phyloP scores from a whole-genome alignment of 2,113 vertebrate species.

The Herpetotheres cachinnans region DNA sequence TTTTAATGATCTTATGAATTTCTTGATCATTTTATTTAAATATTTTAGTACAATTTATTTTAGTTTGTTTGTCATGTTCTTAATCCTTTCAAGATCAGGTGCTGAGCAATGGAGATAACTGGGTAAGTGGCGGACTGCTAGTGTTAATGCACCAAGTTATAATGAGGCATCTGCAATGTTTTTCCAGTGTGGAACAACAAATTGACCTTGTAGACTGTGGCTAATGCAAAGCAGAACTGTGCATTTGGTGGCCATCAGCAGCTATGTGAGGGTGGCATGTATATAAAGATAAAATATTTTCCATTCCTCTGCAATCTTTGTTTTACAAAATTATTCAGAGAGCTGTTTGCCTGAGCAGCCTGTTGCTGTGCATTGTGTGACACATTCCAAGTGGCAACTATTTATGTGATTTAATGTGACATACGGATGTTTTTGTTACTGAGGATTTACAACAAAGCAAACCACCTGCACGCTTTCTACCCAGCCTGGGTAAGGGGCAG shows the following conservation, averaged over 20 bases:
- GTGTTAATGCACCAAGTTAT: not conserved
- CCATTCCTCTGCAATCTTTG: not conserved
- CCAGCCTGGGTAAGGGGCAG: not conserved
- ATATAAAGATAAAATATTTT: not conserved
- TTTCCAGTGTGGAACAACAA: not conserved
- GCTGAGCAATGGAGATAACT: not conserved
- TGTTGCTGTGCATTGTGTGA: not conserved
- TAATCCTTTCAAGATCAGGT: not conserved
- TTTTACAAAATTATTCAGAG: not conserved
- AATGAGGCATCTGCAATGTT: not conserved
- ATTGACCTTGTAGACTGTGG: not conserved
- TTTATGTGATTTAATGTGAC: not conserved
- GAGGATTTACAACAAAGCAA: not conserved
- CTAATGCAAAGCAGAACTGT: not conserved
- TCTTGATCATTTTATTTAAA: not conserved
- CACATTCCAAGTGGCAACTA: not conserved
- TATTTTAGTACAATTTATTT: not conserved
- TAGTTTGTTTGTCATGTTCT: not conserved
- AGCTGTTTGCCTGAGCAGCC: not conserved
- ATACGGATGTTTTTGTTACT: not conserved
- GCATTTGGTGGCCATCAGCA: not conserved
- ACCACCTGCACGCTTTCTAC: not conserved
- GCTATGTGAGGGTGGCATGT: not conserved
- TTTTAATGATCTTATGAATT: not conserved
- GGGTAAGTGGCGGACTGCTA: not conserved